Base-by-base conservation (phyloP, 2,113 vertebrate genomes). In the Poeciliopsis prolifica region DNA sequence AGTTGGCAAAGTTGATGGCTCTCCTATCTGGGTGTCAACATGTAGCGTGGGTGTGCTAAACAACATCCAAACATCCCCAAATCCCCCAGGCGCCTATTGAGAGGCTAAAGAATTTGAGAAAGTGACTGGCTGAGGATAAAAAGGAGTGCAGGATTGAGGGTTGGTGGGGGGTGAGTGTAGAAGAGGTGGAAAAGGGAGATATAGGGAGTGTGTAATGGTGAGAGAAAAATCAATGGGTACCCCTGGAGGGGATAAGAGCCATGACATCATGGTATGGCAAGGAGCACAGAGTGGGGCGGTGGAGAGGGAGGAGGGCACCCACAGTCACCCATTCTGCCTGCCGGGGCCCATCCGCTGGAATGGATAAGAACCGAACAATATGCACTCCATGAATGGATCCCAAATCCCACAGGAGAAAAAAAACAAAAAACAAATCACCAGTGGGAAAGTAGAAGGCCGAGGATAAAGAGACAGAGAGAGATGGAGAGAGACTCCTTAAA, bases 181-280 rank as follows among this genome's bases (percentile, higher is more conserved):
- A 1, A 28, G 78, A 42, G 72, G 63, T 80, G 81, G 74, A 84
- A 61, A 79, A 80, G 82, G 80, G 70, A 86, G 82, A 88, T 87
- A 87, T 82, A 87, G 77, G 83, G 89, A 84, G 84, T 84, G 86
- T 84, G 83, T 86, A 88, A 88, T 81, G 73, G 78, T 68, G 82
- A 86, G 85, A 88, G 84, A 80, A 86, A 58, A 91, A 90, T 92
- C 91, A 92, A 89, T 92, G 87, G 85, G 88, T 87, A 70, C 73
- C 84, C 85, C 82, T 28, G 61, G 44, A 86, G 88, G 85, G 86
- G 89, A 93, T 85, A 80, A 87, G 90, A 89, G 88, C 85, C 86
- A 92, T 94, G 93, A 94, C 93, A 94, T 94, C 93, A 94, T 91
- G 54, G 73, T 28, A 86, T 91, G 91, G 90, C 87, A 91, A 83